Conservation (phyloP, 2,888 invertebrate genomes). For the Anodontia alba region DNA sequence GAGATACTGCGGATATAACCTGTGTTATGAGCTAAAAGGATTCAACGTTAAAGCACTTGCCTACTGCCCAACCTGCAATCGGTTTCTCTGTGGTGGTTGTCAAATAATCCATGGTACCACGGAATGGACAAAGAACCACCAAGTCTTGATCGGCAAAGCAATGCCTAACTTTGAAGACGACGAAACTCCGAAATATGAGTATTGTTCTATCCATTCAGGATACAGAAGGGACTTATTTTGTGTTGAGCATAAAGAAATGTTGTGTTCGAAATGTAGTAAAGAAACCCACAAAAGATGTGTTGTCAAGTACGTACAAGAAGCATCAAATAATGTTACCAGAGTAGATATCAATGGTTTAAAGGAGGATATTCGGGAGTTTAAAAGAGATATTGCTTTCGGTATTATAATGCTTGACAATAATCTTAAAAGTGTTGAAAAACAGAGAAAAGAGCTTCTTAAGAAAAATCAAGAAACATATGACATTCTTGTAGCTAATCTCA, state of each 20-base stretch:
- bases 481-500: neutral
- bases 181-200: neutral
- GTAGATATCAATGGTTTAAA: neutral
- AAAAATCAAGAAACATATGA: constrained; percentile 8
- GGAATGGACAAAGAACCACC: neutral
- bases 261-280: neutral
- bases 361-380: neutral
- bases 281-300: neutral
- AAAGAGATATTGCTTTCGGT: neutral
- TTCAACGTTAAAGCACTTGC: neutral
- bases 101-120: constrained; percentile 5
- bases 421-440: neutral
- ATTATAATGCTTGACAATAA: neutral
- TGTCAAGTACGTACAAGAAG: constrained; percentile 1
- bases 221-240: neutral
- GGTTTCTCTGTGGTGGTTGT: neutral
- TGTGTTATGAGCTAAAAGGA: neutral
- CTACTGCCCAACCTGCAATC: neutral
- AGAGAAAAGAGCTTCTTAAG: neutral
- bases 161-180: neutral
- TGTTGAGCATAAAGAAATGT: neutral
- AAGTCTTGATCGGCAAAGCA: neutral
- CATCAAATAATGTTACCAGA: neutral
- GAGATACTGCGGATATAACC: neutral
- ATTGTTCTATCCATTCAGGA: neutral